A percentile compares a stretch with the other conserved stretches of the same genome.
phyloP scores from a whole-genome alignment of 1,140 invertebrate species.

The Drosophila ironensis region DNA sequence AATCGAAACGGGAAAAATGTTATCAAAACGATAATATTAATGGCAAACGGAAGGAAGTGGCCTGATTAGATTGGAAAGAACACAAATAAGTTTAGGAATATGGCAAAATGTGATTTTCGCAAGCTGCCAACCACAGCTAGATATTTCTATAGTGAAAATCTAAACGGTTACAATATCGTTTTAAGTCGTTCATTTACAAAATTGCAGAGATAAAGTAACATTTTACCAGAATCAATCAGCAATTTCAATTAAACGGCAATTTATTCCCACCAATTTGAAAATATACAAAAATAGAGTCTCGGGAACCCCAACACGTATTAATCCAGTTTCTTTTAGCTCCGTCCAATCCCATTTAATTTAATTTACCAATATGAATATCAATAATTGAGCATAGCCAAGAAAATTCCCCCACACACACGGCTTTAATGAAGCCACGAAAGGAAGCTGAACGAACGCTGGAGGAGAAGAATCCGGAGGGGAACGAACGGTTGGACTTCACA shows the following conservation, averaged over 20 bases:
- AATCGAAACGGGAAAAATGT: background rate
- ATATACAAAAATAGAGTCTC: background rate
- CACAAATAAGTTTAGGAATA: background rate
- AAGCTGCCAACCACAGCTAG: too few relatives aligned
- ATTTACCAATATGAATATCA: conserved; percentile 42
- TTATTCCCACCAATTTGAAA: background rate
- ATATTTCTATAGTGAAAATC: too few relatives aligned
- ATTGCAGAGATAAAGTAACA: background rate
- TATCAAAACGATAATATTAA: background rate
- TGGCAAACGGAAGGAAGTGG: conserved; percentile 7
- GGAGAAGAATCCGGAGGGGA: background rate
- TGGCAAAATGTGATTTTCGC: too few relatives aligned
- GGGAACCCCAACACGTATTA: background rate
- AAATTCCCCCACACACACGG: conserved; percentile 5
- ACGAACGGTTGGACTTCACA: conserved; percentile 27
- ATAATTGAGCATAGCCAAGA: conserved; percentile 27
- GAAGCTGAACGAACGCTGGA: conserved; percentile 2
- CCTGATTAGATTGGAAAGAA: background rate
- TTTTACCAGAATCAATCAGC: background rate
- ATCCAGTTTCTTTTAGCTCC: conserved; percentile 2
- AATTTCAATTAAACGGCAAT: background rate
- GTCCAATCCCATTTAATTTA: conserved; percentile 33
- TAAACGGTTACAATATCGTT: too few relatives aligned
- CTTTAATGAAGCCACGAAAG: conserved; percentile 26
- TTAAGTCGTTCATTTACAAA: too few relatives aligned